phyloP scores from a whole-genome alignment of 1,140 invertebrate genomes.

The Zophobas morio region DNA sequence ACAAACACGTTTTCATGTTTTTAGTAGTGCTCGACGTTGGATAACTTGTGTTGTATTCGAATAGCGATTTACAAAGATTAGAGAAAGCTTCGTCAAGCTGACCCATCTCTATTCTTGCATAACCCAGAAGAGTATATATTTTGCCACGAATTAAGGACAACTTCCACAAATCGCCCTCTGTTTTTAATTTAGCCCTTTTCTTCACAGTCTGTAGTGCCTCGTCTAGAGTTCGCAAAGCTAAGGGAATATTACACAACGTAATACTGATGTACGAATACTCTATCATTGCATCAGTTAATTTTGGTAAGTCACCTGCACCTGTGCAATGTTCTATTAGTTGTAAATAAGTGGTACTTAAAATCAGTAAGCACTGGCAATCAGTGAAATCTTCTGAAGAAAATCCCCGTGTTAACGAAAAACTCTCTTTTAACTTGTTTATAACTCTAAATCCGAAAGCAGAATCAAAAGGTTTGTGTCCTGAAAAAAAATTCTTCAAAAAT shows the following conservation, averaged over 20 bases:
- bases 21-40: background rate
- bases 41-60: constrained; percentile 59
- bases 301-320: constrained; percentile 68
- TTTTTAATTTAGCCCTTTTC: constrained; percentile 58
- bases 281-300: constrained; percentile 69
- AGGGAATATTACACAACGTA: constrained; percentile 68
- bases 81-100: constrained; percentile 64
- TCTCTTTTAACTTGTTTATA: constrained; percentile 60
- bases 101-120: constrained; percentile 66
- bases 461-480: background rate
- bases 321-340: constrained; percentile 74
- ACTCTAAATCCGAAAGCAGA: constrained; percentile 55
- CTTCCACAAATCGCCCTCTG: constrained; percentile 65
- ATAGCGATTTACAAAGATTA: constrained; percentile 62
- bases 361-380: constrained; percentile 72
- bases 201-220: constrained; percentile 67
- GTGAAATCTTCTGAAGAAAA: constrained; percentile 69
- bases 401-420: constrained; percentile 61
- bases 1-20: constrained; percentile 59
- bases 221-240: constrained; percentile 70
- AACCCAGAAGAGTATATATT: constrained; percentile 68
- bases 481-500: too few relatives aligned
- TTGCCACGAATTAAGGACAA: constrained; percentile 67
- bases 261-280: constrained; percentile 72
- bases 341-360: constrained; percentile 71